phyloP scores from a whole-genome alignment of 2,113 vertebrate genomes.

The Thalassoma bifasciatum region DNA sequence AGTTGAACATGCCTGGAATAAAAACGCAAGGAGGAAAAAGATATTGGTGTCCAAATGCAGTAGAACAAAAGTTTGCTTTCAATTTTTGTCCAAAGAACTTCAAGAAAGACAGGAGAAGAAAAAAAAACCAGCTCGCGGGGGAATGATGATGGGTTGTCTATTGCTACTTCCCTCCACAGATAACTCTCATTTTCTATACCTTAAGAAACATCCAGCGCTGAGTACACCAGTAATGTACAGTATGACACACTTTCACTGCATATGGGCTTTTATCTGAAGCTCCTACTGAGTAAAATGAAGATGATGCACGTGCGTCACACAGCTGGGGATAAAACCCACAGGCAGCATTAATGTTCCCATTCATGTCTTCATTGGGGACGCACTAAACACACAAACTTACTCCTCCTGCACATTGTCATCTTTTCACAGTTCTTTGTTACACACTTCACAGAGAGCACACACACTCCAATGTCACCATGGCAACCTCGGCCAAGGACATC shows the following conservation, averaged over 20 bases:
- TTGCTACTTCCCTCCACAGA: background rate
- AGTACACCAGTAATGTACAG: background rate
- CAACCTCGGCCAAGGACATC: slow-evolving; percentile 66
- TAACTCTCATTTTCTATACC: background rate
- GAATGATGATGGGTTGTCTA: no score
- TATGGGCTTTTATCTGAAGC: slow-evolving; percentile 28
- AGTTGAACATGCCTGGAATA: no score
- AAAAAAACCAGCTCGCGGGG: no score
- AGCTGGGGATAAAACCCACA: slow-evolving; percentile 31
- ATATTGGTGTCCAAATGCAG: no score
- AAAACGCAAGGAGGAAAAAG: no score
- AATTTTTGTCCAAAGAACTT: no score
- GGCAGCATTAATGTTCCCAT: background rate
- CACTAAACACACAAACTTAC: slow-evolving; percentile 5
- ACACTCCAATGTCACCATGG: slow-evolving; percentile 62
- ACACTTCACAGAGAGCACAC: slow-evolving; percentile 24
- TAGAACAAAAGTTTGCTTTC: no score
- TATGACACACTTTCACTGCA: slow-evolving; percentile 20
- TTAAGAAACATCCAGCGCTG: background rate
- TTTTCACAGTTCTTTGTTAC: slow-evolving; percentile 23
- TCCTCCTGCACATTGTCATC: slow-evolving; percentile 25
- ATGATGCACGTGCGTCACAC: slow-evolving; percentile 3
- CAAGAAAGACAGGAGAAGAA: no score
- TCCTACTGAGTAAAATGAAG: slow-evolving; percentile 16
- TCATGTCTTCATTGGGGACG: slow-evolving; percentile 3